phyloP scores from a whole-genome alignment of 2,888 invertebrate genomes.

The Euzetes globulus region DNA sequence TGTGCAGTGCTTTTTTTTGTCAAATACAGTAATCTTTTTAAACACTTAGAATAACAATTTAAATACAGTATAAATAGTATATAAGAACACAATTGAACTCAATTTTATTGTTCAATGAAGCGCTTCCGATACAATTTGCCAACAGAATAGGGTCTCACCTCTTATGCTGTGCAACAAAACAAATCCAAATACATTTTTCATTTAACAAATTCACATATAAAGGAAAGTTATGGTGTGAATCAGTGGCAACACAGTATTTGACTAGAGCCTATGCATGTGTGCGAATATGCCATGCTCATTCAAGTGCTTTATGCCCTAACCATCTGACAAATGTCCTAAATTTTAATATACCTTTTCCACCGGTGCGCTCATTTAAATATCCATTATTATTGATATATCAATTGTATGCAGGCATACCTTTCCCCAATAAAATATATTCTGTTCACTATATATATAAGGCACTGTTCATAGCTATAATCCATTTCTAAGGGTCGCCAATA shows the following conservation, averaged over 20 bases:
- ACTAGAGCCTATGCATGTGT: not conserved
- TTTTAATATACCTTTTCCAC: not conserved
- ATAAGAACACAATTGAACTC: slow-evolving; percentile 18
- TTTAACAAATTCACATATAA: not conserved
- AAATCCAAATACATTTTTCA: not conserved
- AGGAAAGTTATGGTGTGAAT: slow-evolving; percentile 8
- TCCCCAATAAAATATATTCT: not conserved
- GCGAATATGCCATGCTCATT: not conserved
- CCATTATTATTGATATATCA: not conserved
- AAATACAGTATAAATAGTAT: slow-evolving; percentile 22
- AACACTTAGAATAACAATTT: slow-evolving; percentile 25
- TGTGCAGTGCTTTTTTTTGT: not conserved
- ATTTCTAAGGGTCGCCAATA: not conserved
- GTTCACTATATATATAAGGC: not conserved
- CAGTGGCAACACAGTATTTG: not conserved
- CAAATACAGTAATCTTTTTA: slow-evolving; percentile 5
- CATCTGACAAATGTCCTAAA: slow-evolving; percentile 18
- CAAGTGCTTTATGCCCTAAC: not conserved
- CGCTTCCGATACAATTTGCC: slow-evolving; percentile 11
- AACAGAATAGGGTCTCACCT: not conserved
- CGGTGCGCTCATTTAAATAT: slow-evolving; percentile 3
- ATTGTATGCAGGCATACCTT: not conserved
- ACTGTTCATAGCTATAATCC: not conserved
- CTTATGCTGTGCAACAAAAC: not conserved
- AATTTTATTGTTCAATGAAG: slow-evolving; percentile 28